These are phyloP conservation scores for Mus musculus DNA, from an alignment of 2,113 vertebrate genomes.

Conservation along the genomic window GRCm39 chr7:63751501-63752000, in stretches of 20 bases:
- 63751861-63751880: not conserved
- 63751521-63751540: not conserved
- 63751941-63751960: not conserved
- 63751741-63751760: not conserved
- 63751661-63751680: not conserved
- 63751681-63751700: not conserved
- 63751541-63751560: not conserved
- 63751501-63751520: not conserved
- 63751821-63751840: not conserved
- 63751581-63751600: slow-evolving; percentile 47
- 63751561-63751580: not conserved
- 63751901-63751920: not conserved
- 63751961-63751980: not conserved
- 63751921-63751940: not conserved
- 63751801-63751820: not conserved
- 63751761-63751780: not conserved
- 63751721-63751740: not conserved
- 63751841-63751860: not conserved
- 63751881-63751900: too few relatives aligned
- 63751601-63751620: slow-evolving; percentile 1
- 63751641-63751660: not conserved
- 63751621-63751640: not conserved
- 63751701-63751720: not conserved
- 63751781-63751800: not conserved
- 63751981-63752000: not conserved